A percentile compares a stretch with the other conserved stretches of the same genome.
phyloP scores from a whole-genome alignment of 2,113 vertebrate species.

The Motacilla tschutschensis region DNA sequence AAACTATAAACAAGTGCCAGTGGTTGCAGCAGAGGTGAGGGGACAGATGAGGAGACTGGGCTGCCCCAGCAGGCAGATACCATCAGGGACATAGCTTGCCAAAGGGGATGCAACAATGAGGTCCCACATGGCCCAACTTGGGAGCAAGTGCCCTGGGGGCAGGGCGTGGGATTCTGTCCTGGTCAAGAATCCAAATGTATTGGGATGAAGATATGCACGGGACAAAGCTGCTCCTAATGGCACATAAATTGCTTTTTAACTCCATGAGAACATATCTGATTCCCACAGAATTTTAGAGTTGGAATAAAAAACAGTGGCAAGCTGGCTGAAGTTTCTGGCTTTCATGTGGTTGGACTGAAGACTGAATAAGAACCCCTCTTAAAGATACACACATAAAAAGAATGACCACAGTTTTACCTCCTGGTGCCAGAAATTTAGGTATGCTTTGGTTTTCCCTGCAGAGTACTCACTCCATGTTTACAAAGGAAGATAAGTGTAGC shows the following conservation, averaged over 20 bases:
- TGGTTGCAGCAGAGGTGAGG: background rate
- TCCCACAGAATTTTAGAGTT: background rate
- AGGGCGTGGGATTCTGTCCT: background rate
- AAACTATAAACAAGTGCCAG: background rate
- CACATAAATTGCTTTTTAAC: background rate
- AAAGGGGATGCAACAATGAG: background rate
- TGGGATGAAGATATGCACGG: background rate
- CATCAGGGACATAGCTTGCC: background rate
- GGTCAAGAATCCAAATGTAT: background rate
- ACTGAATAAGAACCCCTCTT: fast-evolving
- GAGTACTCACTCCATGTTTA: background rate
- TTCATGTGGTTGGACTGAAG: background rate
- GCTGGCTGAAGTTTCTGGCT: background rate
- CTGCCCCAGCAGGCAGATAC: background rate
- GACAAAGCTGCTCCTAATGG: background rate
- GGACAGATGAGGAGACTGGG: background rate
- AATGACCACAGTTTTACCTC: background rate
- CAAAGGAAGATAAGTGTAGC: background rate
- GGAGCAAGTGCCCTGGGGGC: background rate
- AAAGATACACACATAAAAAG: background rate
- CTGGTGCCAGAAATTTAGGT: background rate
- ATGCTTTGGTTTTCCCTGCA: background rate
- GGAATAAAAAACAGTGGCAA: background rate
- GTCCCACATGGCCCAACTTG: background rate
- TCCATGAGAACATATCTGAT: background rate